phyloP scores from a whole-genome alignment of 2,797 vertebrate species.

The Anguilla anguilla region DNA sequence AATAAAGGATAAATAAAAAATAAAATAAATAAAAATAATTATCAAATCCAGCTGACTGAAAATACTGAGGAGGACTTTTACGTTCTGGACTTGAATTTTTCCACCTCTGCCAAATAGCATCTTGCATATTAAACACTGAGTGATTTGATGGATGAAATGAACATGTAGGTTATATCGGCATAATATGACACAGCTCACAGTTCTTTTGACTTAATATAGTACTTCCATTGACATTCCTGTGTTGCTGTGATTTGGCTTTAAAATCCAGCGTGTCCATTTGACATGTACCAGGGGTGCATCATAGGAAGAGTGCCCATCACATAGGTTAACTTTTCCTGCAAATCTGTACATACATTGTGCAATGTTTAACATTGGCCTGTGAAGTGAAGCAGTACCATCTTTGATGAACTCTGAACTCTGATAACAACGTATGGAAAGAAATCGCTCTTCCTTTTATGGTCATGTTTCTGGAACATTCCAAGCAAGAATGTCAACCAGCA shows the following conservation, averaged over 20 bases:
- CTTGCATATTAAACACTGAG: not conserved
- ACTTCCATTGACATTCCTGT: not conserved
- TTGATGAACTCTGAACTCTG: constrained; percentile 6
- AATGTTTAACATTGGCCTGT: not conserved
- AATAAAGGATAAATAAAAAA: too few species aligned
- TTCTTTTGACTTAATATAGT: not conserved
- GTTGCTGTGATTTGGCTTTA: not conserved
- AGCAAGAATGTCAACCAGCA: not conserved
- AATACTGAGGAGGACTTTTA: too few species aligned
- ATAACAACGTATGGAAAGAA: not conserved
- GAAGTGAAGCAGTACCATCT: not conserved
- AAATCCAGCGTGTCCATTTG: not conserved
- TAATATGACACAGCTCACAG: not conserved
- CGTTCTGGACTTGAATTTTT: too few species aligned
- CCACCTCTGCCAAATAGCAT: not conserved
- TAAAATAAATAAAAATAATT: too few species aligned
- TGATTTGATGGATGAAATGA: not conserved
- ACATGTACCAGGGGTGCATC: not conserved
- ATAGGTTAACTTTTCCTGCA: not conserved
- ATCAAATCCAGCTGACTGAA: too few species aligned
- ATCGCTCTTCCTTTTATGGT: not conserved
- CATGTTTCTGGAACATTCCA: not conserved
- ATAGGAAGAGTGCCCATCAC: not conserved
- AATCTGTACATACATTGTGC: not conserved
- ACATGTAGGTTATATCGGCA: not conserved